A percentile compares a stretch with the other conserved stretches of the same genome.
phyloP scores from a whole-genome alignment of 2,888 invertebrate genomes.

The Digitonthophagus gazella region DNA sequence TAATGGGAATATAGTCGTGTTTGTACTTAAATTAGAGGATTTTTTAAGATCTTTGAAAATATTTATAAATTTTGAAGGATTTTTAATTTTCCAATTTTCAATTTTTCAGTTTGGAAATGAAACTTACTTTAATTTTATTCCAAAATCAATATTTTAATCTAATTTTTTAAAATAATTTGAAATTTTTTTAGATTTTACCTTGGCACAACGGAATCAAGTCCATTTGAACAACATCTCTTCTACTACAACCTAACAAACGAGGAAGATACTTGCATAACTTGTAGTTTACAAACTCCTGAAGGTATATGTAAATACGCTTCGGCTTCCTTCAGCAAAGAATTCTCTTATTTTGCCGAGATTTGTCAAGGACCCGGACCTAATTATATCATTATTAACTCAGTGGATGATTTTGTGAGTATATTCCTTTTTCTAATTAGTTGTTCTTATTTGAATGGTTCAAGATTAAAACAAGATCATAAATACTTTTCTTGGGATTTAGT shows the following conservation, averaged over 20 bases:
- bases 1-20: too few species aligned
- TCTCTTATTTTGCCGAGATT: constrained; percentile 63
- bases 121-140: too few species aligned
- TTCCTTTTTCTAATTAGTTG: too few species aligned
- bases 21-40: too few species aligned
- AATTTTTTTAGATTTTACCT: constrained; percentile 65
- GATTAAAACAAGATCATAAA: too few species aligned
- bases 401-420: constrained; percentile 19
- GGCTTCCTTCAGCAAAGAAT: constrained; percentile 60
- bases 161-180: background rate
- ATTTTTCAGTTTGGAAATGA: too few species aligned
- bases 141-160: background rate
- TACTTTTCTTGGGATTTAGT: too few species aligned
- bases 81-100: too few species aligned
- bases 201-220: constrained; percentile 61
- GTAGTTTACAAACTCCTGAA: constrained; percentile 58
- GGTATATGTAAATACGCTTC: constrained; percentile 59
- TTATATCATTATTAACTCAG: constrained; percentile 48
- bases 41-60: too few species aligned
- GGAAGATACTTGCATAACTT: constrained; percentile 65
- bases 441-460: too few species aligned
- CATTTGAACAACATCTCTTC: constrained; percentile 68
- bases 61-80: too few species aligned
- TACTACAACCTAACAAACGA: constrained; percentile 44
- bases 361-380: constrained; percentile 68